Evolutionary conservation across 2,888 invertebrate species (phyloP).

Genomic region (Griposia aprilina): DNA sequence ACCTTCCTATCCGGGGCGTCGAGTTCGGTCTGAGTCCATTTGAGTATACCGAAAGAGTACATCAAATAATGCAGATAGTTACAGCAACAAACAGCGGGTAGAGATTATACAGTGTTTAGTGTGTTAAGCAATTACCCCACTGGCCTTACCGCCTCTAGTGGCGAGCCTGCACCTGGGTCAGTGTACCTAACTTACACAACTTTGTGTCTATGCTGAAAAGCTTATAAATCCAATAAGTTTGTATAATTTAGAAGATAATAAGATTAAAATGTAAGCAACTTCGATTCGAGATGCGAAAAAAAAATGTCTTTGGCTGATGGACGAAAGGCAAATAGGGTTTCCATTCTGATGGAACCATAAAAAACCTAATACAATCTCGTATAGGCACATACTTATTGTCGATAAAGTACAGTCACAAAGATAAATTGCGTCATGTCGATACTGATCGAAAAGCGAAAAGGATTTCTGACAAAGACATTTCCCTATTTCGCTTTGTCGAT

Average conservation of each 20-base stretch:
- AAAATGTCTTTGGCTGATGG: constrained; percentile 45
- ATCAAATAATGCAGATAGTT: too few species aligned
- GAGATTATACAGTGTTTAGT: too few species aligned
- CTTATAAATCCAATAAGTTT: neutral
- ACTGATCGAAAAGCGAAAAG: constrained; percentile 69
- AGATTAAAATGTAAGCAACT: constrained; percentile 23
- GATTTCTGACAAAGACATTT: constrained; percentile 63
- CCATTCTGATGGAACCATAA: constrained; percentile 59
- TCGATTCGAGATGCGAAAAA: constrained; percentile 26
- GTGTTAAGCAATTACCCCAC: too few species aligned
- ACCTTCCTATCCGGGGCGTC: too few species aligned
- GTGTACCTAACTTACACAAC: too few species aligned
- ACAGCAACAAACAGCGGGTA: too few species aligned
- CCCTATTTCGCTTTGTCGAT: constrained; percentile 54
- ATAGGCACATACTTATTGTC: constrained; percentile 67
- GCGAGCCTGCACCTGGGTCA: too few species aligned
- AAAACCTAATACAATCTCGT: constrained; percentile 68
- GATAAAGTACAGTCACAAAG: constrained; percentile 69
- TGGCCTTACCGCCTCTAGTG: too few species aligned
- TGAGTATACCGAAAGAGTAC: too few species aligned
- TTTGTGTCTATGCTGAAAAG: too few species aligned
- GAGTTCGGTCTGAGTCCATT: too few species aligned
- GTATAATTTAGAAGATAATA: constrained; percentile 33
- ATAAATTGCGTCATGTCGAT: constrained; percentile 68
- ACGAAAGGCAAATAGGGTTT: constrained; percentile 54